Conservation (phyloP, 2,888 invertebrate species). For the Netelia fuscicornis region DNA sequence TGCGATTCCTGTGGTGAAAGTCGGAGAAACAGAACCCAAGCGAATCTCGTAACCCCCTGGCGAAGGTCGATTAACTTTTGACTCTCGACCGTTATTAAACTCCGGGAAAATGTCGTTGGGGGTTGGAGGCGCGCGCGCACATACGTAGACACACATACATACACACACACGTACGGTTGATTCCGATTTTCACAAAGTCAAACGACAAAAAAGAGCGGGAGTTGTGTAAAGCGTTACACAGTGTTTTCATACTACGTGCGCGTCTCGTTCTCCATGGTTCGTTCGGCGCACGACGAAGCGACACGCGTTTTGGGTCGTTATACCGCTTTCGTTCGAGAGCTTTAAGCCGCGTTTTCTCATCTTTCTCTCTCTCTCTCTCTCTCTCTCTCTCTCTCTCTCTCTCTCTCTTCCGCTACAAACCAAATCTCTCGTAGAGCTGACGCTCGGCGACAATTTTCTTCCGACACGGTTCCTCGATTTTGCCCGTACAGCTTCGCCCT, state of each 20-base stretch:
- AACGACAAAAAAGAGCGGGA: slow-evolving; percentile 59
- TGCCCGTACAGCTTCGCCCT: slow-evolving; percentile 17
- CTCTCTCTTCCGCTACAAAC: neutral
- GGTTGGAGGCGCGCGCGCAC: neutral
- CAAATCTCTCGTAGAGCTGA: slow-evolving; percentile 10
- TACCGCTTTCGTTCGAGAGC: slow-evolving; percentile 59
- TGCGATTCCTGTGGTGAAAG: too few species aligned
- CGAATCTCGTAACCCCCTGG: too few species aligned
- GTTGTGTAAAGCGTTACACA: neutral
- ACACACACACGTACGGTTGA: neutral
- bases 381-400: slow-evolving; percentile 22
- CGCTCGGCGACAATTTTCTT: slow-evolving; percentile 50
- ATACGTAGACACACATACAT: neutral
- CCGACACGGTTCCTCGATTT: slow-evolving; percentile 53
- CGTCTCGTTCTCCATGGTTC: slow-evolving; percentile 37
- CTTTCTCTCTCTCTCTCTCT: slow-evolving; percentile 3
- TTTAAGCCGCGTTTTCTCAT: slow-evolving; percentile 65
- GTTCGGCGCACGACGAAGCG: slow-evolving; percentile 47
- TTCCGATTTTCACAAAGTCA: slow-evolving; percentile 17
- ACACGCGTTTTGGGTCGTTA: slow-evolving; percentile 55
- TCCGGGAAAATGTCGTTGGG: neutral
- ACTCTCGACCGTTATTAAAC: slow-evolving; percentile 35
- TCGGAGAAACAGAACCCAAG: too few species aligned
- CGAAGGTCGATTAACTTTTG: slow-evolving; percentile 24
- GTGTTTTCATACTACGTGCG: neutral